phyloP scores from a whole-genome alignment of 30 jellyfish, hydroid and myxozoan genomes.

The Aurelia sp. region DNA sequence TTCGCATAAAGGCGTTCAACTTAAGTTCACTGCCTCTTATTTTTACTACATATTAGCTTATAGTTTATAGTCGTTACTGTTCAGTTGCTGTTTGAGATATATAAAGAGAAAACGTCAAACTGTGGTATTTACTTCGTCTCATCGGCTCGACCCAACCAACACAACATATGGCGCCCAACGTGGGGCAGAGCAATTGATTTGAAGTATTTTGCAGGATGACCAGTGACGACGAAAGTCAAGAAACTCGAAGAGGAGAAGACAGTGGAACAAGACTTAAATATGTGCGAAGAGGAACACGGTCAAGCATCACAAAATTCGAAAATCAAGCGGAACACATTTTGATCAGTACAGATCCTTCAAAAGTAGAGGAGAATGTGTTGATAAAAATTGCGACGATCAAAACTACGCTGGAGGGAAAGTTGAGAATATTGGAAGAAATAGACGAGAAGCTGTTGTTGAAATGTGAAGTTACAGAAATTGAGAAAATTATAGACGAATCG shows the following conservation, averaged over 20 bases:
- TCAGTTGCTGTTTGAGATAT: too few relatives aligned
- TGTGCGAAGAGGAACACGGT: neutral
- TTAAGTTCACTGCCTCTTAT: too few relatives aligned
- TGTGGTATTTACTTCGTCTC: too few relatives aligned
- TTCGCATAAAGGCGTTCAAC: too few relatives aligned
- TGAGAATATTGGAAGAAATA: neutral
- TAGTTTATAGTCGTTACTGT: too few relatives aligned
- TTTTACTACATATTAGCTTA: too few relatives aligned
- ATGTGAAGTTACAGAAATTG: neutral
- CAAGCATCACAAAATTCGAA: neutral
- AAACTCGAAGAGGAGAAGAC: neutral
- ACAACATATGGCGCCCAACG: neutral
- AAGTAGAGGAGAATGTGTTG: neutral
- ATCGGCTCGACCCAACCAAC: neutral
- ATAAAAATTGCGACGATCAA: neutral
- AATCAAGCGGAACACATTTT: neutral
- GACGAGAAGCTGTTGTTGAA: constrained; percentile 1
- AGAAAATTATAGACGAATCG: constrained; percentile 1
- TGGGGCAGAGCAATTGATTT: neutral
- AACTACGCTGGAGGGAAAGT: neutral
- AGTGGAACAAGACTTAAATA: neutral
- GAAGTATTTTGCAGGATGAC: neutral
- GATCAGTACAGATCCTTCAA: neutral
- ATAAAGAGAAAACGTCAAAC: too few relatives aligned
- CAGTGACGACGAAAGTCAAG: neutral